phyloP scores from a whole-genome alignment of 2,113 vertebrate species.

The Scolopax mira region DNA sequence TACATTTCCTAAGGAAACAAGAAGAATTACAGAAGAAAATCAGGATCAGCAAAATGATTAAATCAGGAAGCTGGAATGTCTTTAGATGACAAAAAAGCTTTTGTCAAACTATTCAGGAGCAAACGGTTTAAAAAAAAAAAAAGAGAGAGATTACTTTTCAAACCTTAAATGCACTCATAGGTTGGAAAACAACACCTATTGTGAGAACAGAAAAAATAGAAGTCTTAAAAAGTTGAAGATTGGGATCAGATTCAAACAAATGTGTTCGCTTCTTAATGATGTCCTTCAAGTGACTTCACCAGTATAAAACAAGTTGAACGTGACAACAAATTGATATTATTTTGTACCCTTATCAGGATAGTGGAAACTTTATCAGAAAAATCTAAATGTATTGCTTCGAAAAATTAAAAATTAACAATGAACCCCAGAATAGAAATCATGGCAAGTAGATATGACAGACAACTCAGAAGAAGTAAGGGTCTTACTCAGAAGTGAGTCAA shows the following conservation, averaged over 20 bases:
- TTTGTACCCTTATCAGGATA: background rate
- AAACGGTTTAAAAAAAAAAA: background rate
- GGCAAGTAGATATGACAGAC: background rate
- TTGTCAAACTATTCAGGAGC: background rate
- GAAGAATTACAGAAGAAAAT: slow-evolving; percentile 50
- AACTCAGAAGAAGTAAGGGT: background rate
- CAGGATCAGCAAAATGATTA: slow-evolving; percentile 33
- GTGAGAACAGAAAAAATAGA: background rate
- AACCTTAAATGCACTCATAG: background rate
- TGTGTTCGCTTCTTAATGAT: background rate
- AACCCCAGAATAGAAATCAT: background rate
- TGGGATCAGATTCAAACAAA: background rate
- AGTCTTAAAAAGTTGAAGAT: background rate
- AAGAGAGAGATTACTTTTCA: background rate
- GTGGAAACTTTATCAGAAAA: background rate
- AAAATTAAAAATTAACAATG: background rate
- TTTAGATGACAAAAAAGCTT: background rate
- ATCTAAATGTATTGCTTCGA: background rate
- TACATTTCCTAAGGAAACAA: slow-evolving; percentile 62
- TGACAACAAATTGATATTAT: background rate
- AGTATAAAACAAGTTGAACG: background rate
- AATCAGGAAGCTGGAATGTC: background rate
- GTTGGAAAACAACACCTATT: background rate
- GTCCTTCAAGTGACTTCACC: background rate
- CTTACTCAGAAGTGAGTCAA: background rate